These are phyloP conservation scores for Lottia gigantea DNA, from an alignment of 2,888 invertebrate species.

Conservation along the genomic window DNA sequence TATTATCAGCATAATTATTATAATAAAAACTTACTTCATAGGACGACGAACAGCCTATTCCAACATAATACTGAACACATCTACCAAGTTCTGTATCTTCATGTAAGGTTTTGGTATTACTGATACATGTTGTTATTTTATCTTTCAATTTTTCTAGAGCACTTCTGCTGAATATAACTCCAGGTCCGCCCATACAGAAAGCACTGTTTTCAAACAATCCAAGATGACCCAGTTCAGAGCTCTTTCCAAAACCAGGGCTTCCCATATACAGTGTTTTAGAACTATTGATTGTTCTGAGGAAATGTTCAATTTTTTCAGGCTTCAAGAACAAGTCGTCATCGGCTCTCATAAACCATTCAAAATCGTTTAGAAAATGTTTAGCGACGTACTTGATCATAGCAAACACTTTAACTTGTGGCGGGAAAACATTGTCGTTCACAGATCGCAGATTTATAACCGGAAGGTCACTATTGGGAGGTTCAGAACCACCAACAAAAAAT, in stretches of 20 bases:
- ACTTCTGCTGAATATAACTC: conserved; percentile 88
- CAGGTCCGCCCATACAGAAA: conserved; percentile 99
- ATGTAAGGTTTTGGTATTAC: conserved; percentile 91
- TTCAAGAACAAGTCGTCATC: conserved; percentile 97
- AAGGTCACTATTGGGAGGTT: conserved; percentile 78
- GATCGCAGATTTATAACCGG: conserved; percentile 73
- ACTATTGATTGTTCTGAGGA: conserved; percentile 88
- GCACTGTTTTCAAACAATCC: conserved; percentile 81
- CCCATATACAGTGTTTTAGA: conserved; percentile 84
- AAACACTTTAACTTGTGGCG: conserved; percentile 97
- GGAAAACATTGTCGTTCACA: conserved; percentile 95
- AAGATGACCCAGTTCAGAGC: conserved; percentile 84
- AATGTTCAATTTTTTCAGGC: conserved; percentile 81
- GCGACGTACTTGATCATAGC: conserved; percentile 90
- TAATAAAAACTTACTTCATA: conserved; percentile 45
- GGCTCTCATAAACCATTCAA: conserved; percentile 95
- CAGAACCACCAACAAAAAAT: conserved; percentile 78
- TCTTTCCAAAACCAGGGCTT: conserved; percentile 70
- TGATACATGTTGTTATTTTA: conserved; percentile 88
- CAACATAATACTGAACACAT: conserved; percentile 91
- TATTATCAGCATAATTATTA: too few species aligned
- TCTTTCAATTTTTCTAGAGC: conserved; percentile 82
- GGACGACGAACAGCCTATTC: conserved; percentile 84
- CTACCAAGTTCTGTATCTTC: conserved; percentile 97
- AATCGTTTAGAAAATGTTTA: conserved; percentile 76